A percentile compares a stretch with the other conserved stretches of the same genome.
phyloP scores from a whole-genome alignment of 1,140 invertebrate species.

The Drosophila nannoptera region DNA sequence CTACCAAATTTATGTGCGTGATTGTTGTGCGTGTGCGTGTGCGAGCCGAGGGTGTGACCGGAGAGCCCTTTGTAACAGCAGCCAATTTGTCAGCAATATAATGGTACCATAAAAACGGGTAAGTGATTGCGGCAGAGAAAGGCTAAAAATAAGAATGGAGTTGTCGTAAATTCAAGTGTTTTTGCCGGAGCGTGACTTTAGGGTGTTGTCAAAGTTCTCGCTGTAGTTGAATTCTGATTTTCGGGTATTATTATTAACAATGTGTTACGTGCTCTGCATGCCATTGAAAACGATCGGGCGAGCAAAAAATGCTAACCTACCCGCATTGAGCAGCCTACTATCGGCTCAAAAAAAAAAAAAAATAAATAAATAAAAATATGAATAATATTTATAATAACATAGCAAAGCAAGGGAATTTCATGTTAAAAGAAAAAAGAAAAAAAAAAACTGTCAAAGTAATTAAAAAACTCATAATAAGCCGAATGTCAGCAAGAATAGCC shows the following conservation, averaged over 20 bases:
- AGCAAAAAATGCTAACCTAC: constrained; percentile 30
- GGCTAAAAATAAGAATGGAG: constrained; percentile 41
- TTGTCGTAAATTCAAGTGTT: constrained; percentile 55
- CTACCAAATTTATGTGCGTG: constrained; percentile 14
- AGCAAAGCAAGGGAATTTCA: constrained; percentile 25
- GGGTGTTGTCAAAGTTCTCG: constrained; percentile 54
- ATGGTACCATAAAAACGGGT: constrained; percentile 27
- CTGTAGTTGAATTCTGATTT: constrained; percentile 37
- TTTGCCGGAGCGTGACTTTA: constrained; percentile 64
- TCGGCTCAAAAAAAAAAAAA: constrained; percentile 17
- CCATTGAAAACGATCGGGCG: constrained; percentile 12
- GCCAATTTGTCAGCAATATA: constrained; percentile 49
- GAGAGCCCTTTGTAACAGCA: constrained; percentile 45
- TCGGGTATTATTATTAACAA: constrained; percentile 51
- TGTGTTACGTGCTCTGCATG: constrained; percentile 66
- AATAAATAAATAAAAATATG: constrained; percentile 10
- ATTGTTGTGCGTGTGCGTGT: constrained; percentile 22
- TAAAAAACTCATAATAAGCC: constrained; percentile 51
- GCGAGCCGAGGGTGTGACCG: constrained; percentile 37
- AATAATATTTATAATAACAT: constrained; percentile 1
- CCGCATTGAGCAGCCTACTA: constrained; percentile 37
- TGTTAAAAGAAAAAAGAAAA: constrained; percentile 26
- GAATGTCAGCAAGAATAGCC: constrained; percentile 24
- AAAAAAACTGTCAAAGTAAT: constrained; percentile 52
- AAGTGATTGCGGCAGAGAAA: constrained; percentile 48